These are phyloP conservation scores for Jacana jacana DNA, from an alignment of 2,113 vertebrate species.

Conservation along the genomic window DNA sequence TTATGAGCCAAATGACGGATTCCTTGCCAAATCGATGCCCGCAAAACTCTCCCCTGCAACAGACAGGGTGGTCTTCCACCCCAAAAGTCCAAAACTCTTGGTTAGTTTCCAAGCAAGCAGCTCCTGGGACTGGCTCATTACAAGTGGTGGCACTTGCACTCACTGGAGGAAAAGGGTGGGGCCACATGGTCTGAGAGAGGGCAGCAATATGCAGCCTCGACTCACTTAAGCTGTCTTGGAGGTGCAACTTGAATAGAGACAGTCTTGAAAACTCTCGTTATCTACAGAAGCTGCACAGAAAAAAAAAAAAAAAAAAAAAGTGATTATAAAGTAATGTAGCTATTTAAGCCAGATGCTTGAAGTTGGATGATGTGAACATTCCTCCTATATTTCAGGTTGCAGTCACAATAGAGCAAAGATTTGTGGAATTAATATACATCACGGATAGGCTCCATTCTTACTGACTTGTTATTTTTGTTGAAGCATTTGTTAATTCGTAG, in stretches of 20 bases:
- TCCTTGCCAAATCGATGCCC: not conserved
- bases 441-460: not conserved
- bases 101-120: not conserved
- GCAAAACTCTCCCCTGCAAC: not conserved
- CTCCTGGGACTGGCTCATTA: not conserved
- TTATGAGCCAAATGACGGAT: not conserved
- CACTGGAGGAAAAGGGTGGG: not conserved
- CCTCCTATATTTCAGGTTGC: not conserved
- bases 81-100: not conserved
- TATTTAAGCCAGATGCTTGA: not conserved
- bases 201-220: not conserved
- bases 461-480: not conserved
- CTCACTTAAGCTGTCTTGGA: not conserved
- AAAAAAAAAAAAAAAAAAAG: not conserved
- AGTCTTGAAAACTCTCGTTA: not conserved
- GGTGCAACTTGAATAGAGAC: not conserved
- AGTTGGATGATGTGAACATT: not conserved
- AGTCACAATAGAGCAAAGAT: not conserved
- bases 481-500: not conserved
- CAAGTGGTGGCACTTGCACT: not conserved
- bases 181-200: not conserved
- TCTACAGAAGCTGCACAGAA: not conserved
- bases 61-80: not conserved
- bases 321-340: not conserved
- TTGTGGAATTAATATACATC: not conserved